These are phyloP conservation scores for Amaurobius ferox DNA, from an alignment of 2,888 invertebrate genomes.

Conservation along the genomic window DNA sequence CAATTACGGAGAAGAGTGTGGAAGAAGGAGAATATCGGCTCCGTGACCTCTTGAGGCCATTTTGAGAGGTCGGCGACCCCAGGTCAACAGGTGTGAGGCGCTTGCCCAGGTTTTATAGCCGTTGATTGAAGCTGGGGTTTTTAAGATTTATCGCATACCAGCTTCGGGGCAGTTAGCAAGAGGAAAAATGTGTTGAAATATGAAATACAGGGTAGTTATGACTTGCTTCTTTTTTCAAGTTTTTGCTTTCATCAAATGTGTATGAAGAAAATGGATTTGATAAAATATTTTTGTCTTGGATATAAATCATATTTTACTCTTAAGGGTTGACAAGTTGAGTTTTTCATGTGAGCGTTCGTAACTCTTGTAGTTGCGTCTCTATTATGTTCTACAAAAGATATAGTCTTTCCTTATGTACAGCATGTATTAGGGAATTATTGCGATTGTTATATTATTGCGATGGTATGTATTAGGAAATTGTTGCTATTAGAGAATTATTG, in stretches of 20 bases:
- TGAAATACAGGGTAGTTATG: background rate
- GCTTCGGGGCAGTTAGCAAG: background rate
- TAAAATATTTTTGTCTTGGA: no score
- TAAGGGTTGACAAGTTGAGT: no score
- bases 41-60: slow-evolving; percentile 18
- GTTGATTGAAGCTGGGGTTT: background rate
- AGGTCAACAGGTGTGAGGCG: slow-evolving; percentile 51
- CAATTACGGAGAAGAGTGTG: slow-evolving; percentile 21
- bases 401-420: no score
- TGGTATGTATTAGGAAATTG: no score
- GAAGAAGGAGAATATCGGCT: slow-evolving; percentile 1
- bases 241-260: background rate
- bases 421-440: no score
- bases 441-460: no score
- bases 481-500: no score
- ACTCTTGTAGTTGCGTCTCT: no score
- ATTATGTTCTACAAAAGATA: no score
- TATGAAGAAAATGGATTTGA: background rate
- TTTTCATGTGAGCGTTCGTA: no score
- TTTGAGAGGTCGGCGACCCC: slow-evolving; percentile 45
- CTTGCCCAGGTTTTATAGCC: slow-evolving; percentile 17
- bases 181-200: background rate
- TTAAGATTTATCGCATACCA: background rate
- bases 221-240: no score
- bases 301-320: no score